Evolutionary conservation across 53 echinoderm and acorn worm species (phyloP).

Genomic region (Actinopyga echinites): DNA sequence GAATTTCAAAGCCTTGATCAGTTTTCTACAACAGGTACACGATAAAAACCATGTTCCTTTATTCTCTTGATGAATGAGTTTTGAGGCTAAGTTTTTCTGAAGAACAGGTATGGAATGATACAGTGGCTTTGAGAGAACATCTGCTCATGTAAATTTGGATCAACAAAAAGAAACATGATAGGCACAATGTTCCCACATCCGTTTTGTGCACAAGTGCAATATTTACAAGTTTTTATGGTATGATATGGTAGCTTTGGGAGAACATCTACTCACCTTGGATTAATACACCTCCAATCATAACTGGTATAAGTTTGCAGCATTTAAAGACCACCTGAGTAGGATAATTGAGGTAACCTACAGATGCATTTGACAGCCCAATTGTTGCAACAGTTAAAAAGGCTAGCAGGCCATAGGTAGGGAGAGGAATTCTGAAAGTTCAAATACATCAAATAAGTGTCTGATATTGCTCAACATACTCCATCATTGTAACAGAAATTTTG

Average conservation of each 20-base stretch:
- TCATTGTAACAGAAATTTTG: no score
- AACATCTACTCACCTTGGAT: conserved; percentile 75
- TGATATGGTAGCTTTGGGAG: background rate
- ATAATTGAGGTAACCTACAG: conserved; percentile 93
- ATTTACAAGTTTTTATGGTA: background rate
- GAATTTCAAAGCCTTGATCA: no score
- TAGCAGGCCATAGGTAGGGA: conserved; percentile 76
- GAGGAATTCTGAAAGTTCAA: conserved; percentile 69
- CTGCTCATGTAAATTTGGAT: no score
- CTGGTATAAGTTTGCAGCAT: conserved; percentile 98
- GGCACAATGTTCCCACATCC: background rate
- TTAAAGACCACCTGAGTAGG: conserved; percentile 98
- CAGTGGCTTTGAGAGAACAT: no score
- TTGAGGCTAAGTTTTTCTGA: no score
- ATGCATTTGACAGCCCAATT: conserved; percentile 93
- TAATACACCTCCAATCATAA: conserved; percentile 92
- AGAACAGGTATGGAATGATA: no score
- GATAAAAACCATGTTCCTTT: no score
- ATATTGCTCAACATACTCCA: no score
- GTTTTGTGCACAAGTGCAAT: background rate
- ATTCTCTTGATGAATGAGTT: no score
- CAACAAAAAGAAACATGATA: no score
- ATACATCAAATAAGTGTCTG: background rate
- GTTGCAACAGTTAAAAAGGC: conserved; percentile 91
- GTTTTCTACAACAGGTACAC: no score